Conservation (phyloP, 1,140 invertebrate species). For the Bombus waltoni region DNA sequence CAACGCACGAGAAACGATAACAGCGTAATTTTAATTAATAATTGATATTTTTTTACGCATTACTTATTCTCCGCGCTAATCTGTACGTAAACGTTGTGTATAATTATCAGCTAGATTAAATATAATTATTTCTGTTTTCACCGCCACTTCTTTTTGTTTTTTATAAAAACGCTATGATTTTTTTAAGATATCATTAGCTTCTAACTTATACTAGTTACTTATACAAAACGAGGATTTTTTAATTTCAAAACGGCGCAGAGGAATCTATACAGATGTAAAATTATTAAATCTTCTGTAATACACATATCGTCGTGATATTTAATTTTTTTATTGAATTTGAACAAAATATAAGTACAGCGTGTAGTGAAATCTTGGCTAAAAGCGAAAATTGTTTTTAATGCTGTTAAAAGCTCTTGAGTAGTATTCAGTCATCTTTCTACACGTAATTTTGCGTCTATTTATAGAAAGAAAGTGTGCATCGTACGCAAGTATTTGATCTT, state of each 20-base stretch:
- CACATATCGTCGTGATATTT: constrained; percentile 30
- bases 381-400: constrained; percentile 12
- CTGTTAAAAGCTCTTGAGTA: not conserved
- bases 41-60: constrained; percentile 58
- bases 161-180: constrained; percentile 8
- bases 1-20: constrained; percentile 22
- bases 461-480: not conserved
- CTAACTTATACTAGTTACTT: not conserved
- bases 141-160: constrained; percentile 31
- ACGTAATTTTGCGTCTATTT: not conserved
- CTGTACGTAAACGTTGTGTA: constrained; percentile 50
- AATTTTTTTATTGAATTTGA: constrained; percentile 25
- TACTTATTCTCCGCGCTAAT: constrained; percentile 54
- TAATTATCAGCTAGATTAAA: constrained; percentile 41
- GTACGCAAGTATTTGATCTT: constrained; percentile 2
- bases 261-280: constrained; percentile 11
- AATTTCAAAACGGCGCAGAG: constrained; percentile 17
- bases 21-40: constrained; percentile 57
- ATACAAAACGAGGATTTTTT: constrained; percentile 11
- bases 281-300: constrained; percentile 10
- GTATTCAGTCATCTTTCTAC: not conserved
- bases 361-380: too few relatives aligned
- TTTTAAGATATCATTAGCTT: not conserved
- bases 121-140: constrained; percentile 25
- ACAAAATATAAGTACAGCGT: not conserved